Evolutionary conservation across 2,797 vertebrate species (phyloP).

Genomic region (Hirundo rustica): DNA sequence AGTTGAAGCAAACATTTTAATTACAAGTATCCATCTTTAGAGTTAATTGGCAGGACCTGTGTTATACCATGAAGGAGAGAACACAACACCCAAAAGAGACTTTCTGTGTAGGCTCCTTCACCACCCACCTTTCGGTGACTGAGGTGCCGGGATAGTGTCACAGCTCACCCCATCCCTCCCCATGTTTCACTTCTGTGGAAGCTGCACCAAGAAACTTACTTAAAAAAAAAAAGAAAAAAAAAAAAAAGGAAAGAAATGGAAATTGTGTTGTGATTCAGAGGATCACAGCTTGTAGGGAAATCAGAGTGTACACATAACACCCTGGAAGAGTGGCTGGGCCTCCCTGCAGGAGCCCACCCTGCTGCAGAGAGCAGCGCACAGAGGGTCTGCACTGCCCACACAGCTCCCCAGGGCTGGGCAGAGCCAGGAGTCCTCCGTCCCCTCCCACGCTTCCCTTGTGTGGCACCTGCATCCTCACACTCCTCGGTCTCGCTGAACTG

Average conservation of each 20-base stretch:
- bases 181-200: fast-evolving
- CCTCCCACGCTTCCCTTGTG: not conserved
- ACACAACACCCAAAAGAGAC: not conserved
- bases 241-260: not conserved
- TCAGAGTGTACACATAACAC: fast-evolving
- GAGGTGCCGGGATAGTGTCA: fast-evolving
- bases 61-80: not conserved
- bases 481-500: fast-evolving
- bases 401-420: not conserved
- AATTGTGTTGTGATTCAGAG: not conserved
- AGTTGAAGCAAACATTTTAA: not conserved
- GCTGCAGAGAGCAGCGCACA: not conserved
- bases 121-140: fast-evolving
- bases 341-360: not conserved
- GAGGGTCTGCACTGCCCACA: not conserved
- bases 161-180: fast-evolving
- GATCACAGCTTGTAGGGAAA: not conserved
- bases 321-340: fast-evolving
- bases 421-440: not conserved
- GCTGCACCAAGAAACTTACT: not conserved
- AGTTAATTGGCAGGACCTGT: not conserved
- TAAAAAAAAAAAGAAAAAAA: not conserved
- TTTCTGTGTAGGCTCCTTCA: not conserved
- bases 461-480: not conserved
- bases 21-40: not conserved